phyloP scores from a whole-genome alignment of 2,113 vertebrate species.

The Ginglymostoma cirratum region DNA sequence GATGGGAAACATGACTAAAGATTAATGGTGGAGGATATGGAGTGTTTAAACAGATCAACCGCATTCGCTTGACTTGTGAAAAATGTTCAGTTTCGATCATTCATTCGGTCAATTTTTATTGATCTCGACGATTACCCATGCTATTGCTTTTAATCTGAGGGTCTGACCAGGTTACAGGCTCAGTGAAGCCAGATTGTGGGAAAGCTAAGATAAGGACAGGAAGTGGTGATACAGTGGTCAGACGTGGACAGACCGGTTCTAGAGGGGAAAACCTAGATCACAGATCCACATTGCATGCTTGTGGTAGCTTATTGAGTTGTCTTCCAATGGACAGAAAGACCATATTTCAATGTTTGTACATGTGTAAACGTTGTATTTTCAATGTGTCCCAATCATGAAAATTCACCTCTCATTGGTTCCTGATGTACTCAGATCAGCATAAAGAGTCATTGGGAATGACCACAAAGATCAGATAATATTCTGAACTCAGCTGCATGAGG shows the following conservation, averaged over 20 bases:
- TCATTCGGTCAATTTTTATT: no score
- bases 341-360: neutral
- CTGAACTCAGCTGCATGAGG: no score
- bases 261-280: neutral
- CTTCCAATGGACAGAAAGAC: neutral
- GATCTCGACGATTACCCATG: neutral
- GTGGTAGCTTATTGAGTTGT: neutral
- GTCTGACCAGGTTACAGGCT: neutral
- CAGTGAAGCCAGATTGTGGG: neutral
- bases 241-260: neutral
- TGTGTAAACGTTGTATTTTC: neutral
- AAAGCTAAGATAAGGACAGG: neutral
- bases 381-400: neutral
- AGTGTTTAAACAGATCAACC: no score
- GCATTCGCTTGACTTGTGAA: no score
- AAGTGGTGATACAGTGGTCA: neutral
- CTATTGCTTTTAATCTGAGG: neutral
- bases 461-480: neutral
- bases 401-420: no score
- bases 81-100: no score
- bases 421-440: neutral
- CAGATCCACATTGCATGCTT: neutral
- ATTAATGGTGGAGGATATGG: no score
- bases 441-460: neutral
- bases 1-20: no score